Base-by-base conservation (phyloP, 2,888 invertebrate species). In the Microplitis manilae region DNA sequence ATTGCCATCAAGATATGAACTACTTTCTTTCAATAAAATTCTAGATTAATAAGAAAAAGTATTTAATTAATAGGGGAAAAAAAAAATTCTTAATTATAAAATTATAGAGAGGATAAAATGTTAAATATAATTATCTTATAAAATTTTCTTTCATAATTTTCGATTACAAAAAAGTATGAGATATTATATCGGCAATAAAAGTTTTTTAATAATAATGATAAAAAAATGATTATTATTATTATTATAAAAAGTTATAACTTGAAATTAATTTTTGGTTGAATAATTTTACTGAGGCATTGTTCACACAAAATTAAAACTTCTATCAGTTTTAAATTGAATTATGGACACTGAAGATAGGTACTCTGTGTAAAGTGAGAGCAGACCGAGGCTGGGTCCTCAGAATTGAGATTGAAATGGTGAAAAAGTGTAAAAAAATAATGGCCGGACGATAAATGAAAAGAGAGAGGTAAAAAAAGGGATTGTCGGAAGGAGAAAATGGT, bases 361-460 rank as follows among this genome's bases (percentile, higher is more conserved):
- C 50, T 50, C 13, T 8, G 50, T 50, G 73, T 68, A 79, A 77
- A 76, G 59, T 65, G 76, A 76, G 71, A 41, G 70, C 61, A 77
- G 30, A 77, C 59, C 65, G 59, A 70, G 50, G 76, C 62, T 8
- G 5, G n/a, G 62, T 62, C 62, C 50, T 50, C 50, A 50, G 50
- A 13, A 62, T 62, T 62, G 62, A 62, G 62, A 15, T 20, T 17
- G 17, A 62, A 20, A 20, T 6, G 62, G n/a, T 62, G 62, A 62
- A 62, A 62, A 62, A 8, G 62, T 7, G 62, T 15, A 62, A 20
- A 65, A 65, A 65, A 65, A 30, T 30, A 62, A 62, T 15, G 17
- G 62, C 8, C 0, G 65, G 17, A 71, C 61, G 41, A 62, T 74
- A 30, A 40, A 75, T 67, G 71, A 78, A 79, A 78, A 73, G 61